Conservation (phyloP, 2,113 vertebrate species). For the Nerophis lumbriciformis region DNA sequence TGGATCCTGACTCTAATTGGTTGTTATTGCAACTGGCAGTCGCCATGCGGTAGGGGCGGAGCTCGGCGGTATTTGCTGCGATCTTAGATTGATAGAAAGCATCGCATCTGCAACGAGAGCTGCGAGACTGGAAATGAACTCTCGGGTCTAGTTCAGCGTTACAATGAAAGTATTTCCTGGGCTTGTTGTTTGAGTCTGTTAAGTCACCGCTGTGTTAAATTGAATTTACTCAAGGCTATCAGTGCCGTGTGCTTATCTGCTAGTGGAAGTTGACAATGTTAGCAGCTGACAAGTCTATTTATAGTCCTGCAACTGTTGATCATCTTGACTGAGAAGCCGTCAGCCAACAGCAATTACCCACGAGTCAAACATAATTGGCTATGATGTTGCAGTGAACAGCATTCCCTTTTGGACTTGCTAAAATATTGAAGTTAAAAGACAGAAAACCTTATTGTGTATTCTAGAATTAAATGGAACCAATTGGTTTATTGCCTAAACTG, state of each 20-base stretch:
- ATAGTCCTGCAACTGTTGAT: neutral
- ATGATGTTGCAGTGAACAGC: neutral
- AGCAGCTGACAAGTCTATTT: conserved; percentile 8
- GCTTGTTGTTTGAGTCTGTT: neutral
- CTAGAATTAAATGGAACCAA: neutral
- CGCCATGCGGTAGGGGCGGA: conserved; percentile 53
- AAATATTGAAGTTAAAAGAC: neutral
- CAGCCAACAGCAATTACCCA: conserved; percentile 2
- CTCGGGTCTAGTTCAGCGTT: neutral
- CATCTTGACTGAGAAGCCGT: neutral
- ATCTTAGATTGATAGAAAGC: neutral
- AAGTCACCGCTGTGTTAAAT: neutral
- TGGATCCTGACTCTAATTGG: conserved; percentile 66
- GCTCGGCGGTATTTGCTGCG: conserved; percentile 34
- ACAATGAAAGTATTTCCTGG: neutral
- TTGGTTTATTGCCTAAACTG: no score
- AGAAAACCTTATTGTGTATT: neutral
- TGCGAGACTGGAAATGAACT: neutral
- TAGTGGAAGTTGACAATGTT: neutral
- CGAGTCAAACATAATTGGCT: neutral
- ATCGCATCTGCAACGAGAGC: neutral
- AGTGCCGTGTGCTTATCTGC: neutral
- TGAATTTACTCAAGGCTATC: conserved; percentile 5
- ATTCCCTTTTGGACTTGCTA: neutral
- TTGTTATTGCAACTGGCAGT: conserved; percentile 65